phyloP scores from a whole-genome alignment of 2,888 invertebrate species.

The Aradus depressus region DNA sequence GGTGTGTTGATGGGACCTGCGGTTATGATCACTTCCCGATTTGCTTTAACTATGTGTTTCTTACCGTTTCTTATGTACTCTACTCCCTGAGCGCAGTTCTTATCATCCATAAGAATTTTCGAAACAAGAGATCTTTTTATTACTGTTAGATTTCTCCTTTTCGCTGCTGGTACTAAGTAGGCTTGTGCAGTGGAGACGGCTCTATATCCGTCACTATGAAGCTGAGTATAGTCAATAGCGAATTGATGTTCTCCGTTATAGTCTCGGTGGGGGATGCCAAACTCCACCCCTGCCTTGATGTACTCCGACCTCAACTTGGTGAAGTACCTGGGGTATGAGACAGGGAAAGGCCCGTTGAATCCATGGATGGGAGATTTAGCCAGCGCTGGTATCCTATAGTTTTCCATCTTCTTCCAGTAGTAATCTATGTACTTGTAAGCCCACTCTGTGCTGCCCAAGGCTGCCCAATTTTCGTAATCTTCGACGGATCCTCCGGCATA shows the following conservation, averaged over 20 bases:
- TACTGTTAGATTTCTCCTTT: conserved; percentile 37
- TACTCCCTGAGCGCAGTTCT: conserved; percentile 43
- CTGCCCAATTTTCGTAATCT: conserved; percentile 38
- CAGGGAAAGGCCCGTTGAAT: conserved; percentile 35
- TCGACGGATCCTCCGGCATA: conserved; percentile 37
- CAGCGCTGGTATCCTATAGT: conserved; percentile 25
- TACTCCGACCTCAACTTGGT: conserved; percentile 35
- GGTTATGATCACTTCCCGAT: conserved; percentile 42
- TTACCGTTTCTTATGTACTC: conserved; percentile 57
- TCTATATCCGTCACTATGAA: conserved; percentile 31
- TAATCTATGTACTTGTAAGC: conserved; percentile 32
- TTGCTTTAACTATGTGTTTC: conserved; percentile 33
- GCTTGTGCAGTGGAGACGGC: conserved; percentile 37
- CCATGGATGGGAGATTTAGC: conserved; percentile 28
- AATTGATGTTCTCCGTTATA: conserved; percentile 36
- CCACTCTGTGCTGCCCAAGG: conserved; percentile 27
- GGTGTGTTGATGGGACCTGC: conserved; percentile 47
- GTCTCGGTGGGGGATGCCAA: conserved; percentile 35
- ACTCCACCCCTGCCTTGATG: conserved; percentile 34
- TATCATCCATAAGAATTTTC: conserved; percentile 7
- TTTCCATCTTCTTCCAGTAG: conserved; percentile 32
- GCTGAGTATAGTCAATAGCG: conserved; percentile 37
- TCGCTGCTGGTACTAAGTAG: conserved; percentile 35
- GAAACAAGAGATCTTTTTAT: conserved; percentile 31
- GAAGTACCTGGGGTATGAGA: conserved; percentile 35